Percentiles rank a stretch among this genome's conserved stretches.
Conservation (phyloP, 2,797 vertebrate genomes). For the Sylvilagus floridanus region DNA sequence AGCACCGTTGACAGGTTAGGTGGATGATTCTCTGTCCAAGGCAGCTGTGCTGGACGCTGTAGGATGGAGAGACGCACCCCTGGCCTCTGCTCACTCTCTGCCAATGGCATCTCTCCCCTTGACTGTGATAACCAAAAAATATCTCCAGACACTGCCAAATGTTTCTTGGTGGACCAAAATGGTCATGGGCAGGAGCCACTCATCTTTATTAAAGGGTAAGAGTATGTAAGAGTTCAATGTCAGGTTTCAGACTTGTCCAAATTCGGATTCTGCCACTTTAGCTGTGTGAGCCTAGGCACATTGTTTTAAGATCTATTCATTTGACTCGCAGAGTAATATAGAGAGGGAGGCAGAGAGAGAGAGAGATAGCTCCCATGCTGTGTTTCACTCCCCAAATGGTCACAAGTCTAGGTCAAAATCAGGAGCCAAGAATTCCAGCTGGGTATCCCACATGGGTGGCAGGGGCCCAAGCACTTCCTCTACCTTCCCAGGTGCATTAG, state of each 20-base stretch:
- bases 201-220: not conserved
- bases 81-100: not conserved
- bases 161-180: not conserved
- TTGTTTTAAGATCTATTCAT: not conserved
- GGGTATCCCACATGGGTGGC: too few relatives aligned
- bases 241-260: not conserved
- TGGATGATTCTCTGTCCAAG: not conserved
- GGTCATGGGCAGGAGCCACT: not conserved
- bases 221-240: not conserved
- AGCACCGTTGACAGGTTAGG: not conserved
- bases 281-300: not conserved
- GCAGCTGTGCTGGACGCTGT: accelerated
- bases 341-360: too few relatives aligned
- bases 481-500: too few relatives aligned
- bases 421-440: too few relatives aligned
- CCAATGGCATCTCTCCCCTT: not conserved
- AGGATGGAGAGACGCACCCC: not conserved
- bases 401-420: too few relatives aligned
- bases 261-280: not conserved
- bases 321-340: too few relatives aligned
- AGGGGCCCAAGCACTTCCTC: too few relatives aligned
- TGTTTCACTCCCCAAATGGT: too few relatives aligned
- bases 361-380: too few relatives aligned
- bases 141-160: not conserved
- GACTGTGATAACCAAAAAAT: not conserved